Percentiles rank a stretch among this genome's conserved stretches.
These are phyloP conservation scores for Nephrocerus scutellatus DNA, from an alignment of 2,888 invertebrate species.

Conservation along the genomic window DNA sequence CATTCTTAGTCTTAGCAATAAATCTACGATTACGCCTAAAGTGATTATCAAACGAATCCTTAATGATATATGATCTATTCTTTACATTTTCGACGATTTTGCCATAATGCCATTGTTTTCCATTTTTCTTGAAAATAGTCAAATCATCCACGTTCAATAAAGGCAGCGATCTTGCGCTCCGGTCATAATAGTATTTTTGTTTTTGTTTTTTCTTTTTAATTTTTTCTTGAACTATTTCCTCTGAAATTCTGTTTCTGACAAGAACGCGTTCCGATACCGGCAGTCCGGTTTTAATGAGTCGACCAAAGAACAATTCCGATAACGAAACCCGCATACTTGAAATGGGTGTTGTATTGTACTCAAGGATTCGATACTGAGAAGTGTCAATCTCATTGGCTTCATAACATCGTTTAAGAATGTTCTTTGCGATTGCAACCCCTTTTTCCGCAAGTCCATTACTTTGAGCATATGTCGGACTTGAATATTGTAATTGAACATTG, in stretches of 20 bases:
- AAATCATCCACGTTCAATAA: slow-evolving; percentile 11
- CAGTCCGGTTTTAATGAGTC: slow-evolving; percentile 13
- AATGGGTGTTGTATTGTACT: slow-evolving; percentile 18
- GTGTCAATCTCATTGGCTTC: slow-evolving; percentile 5
- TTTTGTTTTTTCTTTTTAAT: slow-evolving; percentile 12
- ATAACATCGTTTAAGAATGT: slow-evolving; percentile 19
- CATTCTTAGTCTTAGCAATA: slow-evolving; percentile 14
- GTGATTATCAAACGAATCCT: slow-evolving; percentile 14
- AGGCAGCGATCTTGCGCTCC: slow-evolving; percentile 16
- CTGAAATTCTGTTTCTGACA: slow-evolving; percentile 8
- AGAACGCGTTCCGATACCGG: slow-evolving; percentile 4
- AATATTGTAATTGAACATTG: slow-evolving; percentile 16
- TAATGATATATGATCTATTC: slow-evolving; percentile 18
- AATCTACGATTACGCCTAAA: slow-evolving; percentile 14
- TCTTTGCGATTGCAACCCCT: slow-evolving; percentile 20
- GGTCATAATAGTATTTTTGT: slow-evolving; percentile 20
- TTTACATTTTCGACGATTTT: slow-evolving; percentile 16
- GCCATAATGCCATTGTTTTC: slow-evolving; percentile 21
- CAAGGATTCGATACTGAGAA: slow-evolving; percentile 18
- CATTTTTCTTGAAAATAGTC: slow-evolving; percentile 21
- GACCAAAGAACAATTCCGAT: slow-evolving; percentile 17
- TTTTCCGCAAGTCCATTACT: slow-evolving; percentile 22
- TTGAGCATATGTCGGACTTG: slow-evolving; percentile 21
- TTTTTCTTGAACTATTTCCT: slow-evolving; percentile 12
- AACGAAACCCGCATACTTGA: slow-evolving; percentile 16